Evolutionary conservation across 2,888 invertebrate genomes (phyloP).

Genomic region (Altica lythri): DNA sequence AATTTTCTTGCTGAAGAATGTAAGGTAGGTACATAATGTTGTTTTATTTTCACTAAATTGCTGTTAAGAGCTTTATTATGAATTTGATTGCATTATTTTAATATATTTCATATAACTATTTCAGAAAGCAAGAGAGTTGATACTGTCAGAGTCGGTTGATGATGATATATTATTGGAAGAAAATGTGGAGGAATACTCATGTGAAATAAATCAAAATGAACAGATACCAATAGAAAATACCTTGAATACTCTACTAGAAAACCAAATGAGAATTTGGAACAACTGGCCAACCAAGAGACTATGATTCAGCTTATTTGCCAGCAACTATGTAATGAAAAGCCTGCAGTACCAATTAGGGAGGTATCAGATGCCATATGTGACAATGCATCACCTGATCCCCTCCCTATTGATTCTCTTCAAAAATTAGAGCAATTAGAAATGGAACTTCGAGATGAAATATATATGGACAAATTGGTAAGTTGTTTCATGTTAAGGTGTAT

Average conservation of each 20-base stretch:
- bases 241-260: constrained; percentile 16
- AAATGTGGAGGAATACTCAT: neutral
- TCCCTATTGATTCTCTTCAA: constrained; percentile 17
- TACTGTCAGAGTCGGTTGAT: neutral
- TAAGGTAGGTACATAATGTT: constrained; percentile 4
- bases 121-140: neutral
- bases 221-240: constrained; percentile 9
- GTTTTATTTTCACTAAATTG: neutral
- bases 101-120: neutral
- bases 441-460: constrained; percentile 15
- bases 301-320: constrained; percentile 14
- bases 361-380: neutral
- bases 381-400: constrained; percentile 13
- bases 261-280: constrained; percentile 23
- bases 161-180: neutral
- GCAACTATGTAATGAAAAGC: constrained; percentile 2
- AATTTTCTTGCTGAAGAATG: constrained; percentile 16
- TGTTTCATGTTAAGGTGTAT: no score
- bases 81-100: neutral
- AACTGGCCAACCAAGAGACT: no score
- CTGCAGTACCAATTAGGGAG: neutral
- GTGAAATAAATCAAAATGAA: neutral
- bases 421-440: constrained; percentile 19
- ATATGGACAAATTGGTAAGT: constrained; percentile 21
- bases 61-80: neutral